A percentile compares a stretch with the other conserved stretches of the same genome.
Evolutionary conservation across 2,797 vertebrate genomes (phyloP).

Genomic region (Toxotes lorentzi): DNA sequence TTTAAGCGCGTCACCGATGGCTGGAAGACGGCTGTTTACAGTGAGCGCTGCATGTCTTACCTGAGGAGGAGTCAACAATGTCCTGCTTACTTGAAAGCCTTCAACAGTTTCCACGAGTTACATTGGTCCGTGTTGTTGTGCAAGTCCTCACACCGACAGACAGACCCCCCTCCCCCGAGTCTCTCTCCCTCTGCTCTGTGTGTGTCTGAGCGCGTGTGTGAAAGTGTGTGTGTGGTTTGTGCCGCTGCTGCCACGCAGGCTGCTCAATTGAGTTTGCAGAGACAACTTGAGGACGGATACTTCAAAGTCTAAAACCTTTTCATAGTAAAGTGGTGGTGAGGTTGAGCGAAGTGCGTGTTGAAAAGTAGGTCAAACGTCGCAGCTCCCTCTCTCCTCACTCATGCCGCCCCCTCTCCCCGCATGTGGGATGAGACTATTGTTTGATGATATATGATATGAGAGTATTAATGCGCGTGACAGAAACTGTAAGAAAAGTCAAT

Average conservation of each 20-base stretch:
- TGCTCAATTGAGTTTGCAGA: neutral
- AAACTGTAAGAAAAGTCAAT: no score
- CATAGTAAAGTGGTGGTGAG: neutral
- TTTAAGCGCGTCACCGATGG: neutral
- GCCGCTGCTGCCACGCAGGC: constrained; percentile 48
- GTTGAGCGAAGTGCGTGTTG: constrained; percentile 5
- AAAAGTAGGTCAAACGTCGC: constrained; percentile 49
- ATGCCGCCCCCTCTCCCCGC: neutral
- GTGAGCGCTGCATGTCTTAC: constrained; percentile 43
- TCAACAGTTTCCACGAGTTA: constrained; percentile 6
- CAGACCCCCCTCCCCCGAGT: constrained; percentile 12
- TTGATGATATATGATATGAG: constrained; percentile 7
- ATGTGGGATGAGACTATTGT: constrained; percentile 14
- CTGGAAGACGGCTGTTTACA: neutral
- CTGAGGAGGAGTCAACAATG: constrained; percentile 34
- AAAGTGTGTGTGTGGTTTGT: neutral
- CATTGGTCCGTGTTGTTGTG: constrained; percentile 53
- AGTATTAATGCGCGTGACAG: constrained; percentile 11
- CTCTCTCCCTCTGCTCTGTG: neutral
- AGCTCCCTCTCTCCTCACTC: neutral
- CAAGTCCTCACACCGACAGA: constrained; percentile 40
- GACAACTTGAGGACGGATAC: constrained; percentile 12
- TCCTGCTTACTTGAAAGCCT: constrained; percentile 11
- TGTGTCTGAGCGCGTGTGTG: neutral
- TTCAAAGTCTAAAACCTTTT: neutral